phyloP scores from a whole-genome alignment of 1,140 invertebrate genomes.

The Cotesia vestalis region DNA sequence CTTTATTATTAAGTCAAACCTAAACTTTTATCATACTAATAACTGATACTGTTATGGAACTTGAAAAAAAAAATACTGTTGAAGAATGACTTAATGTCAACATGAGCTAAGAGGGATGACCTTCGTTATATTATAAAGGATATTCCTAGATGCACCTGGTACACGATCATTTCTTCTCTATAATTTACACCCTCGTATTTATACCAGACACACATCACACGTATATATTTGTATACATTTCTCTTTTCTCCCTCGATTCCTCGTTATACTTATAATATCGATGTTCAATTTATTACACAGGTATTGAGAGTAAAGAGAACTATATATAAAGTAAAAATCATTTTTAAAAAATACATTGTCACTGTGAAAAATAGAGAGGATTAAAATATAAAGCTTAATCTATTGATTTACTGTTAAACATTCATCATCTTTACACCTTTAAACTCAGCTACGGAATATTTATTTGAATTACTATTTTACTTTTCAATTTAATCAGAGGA shows the following conservation, averaged over 20 bases:
- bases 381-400: too few species aligned
- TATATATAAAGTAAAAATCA: neutral
- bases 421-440: too few species aligned
- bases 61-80: neutral
- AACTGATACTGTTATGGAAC: neutral
- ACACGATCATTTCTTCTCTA: conserved; percentile 51
- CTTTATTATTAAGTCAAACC: conserved; percentile 38
- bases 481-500: too few species aligned
- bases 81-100: conserved; percentile 15
- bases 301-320: neutral
- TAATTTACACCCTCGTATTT: too few species aligned
- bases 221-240: conserved; percentile 32
- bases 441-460: too few species aligned
- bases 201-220: conserved; percentile 41
- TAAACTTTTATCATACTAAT: conserved; percentile 29
- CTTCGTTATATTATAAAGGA: conserved; percentile 53
- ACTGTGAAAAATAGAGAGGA: too few species aligned
- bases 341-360: too few species aligned
- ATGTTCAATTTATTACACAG: conserved; percentile 9
- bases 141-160: conserved; percentile 57
- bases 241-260: too few species aligned
- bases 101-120: conserved; percentile 39
- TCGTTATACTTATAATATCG: neutral
- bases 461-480: too few species aligned
- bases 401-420: too few species aligned